Evolutionary conservation across 2,888 invertebrate genomes (phyloP).

Genomic region (Pantelozetes paolii): DNA sequence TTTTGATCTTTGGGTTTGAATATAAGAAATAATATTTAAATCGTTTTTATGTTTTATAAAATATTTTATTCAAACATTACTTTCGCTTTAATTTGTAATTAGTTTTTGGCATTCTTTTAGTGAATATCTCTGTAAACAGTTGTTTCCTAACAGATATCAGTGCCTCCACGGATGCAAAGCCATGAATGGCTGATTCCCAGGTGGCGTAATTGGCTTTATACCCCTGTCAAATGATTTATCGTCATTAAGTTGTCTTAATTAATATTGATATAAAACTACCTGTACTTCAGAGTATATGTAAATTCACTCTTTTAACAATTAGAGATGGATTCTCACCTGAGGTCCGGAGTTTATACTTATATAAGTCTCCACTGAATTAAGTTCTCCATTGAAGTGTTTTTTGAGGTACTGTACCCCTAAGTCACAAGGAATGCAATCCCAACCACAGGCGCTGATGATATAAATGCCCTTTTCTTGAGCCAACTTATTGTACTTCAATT

Average conservation of each 20-base stretch:
- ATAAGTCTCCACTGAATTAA: constrained; percentile 69
- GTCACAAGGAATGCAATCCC: constrained; percentile 57
- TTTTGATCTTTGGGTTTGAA: neutral
- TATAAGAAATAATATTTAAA: neutral
- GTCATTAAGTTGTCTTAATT: too few species aligned
- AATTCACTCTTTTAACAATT: neutral
- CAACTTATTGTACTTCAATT: constrained; percentile 67
- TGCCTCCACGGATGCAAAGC: constrained; percentile 64
- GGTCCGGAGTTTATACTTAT: constrained; percentile 54
- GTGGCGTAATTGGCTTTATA: constrained; percentile 73
- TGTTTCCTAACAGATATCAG: constrained; percentile 60
- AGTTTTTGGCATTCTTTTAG: constrained; percentile 42
- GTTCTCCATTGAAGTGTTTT: constrained; percentile 51
- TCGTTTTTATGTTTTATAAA: neutral
- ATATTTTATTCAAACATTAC: neutral
- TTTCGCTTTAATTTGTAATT: constrained; percentile 42
- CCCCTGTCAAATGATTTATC: constrained; percentile 54
- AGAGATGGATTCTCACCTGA: neutral
- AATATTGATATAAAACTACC: too few species aligned
- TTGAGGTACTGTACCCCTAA: constrained; percentile 55
- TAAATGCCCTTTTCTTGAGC: constrained; percentile 56
- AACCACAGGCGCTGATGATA: constrained; percentile 77
- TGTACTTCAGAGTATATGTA: too few species aligned
- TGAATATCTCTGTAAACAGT: constrained; percentile 44
- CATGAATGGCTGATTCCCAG: constrained; percentile 80